Percentiles rank a stretch among this genome's conserved stretches.
phyloP scores from a whole-genome alignment of 2,797 vertebrate species.

The Orestias chungarensis region DNA sequence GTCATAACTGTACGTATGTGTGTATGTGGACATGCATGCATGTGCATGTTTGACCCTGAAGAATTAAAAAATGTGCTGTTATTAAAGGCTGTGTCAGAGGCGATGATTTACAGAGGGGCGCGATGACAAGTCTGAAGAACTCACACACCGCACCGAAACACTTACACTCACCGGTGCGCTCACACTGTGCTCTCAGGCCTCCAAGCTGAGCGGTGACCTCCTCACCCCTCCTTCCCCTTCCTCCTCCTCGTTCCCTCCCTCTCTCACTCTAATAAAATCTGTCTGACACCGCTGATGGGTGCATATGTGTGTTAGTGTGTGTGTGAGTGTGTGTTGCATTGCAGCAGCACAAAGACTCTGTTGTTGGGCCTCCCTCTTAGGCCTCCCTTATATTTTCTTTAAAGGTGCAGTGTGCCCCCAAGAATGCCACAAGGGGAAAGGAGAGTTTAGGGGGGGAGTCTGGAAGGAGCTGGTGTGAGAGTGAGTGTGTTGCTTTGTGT shows the following conservation, averaged over 20 bases:
- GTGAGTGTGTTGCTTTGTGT: constrained; percentile 12
- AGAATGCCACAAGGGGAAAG: constrained; percentile 77
- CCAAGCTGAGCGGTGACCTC: constrained; percentile 85
- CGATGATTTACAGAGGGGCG: constrained; percentile 83
- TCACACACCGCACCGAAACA: constrained; percentile 72
- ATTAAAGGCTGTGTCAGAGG: constrained; percentile 83
- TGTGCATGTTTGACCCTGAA: constrained; percentile 64
- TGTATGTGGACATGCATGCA: constrained; percentile 17
- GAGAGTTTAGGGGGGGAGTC: constrained; percentile 44
- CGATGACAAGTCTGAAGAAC: constrained; percentile 85
- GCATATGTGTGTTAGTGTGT: constrained; percentile 42
- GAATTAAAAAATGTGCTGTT: constrained; percentile 85
- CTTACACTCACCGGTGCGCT: constrained; percentile 54
- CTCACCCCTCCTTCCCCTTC: constrained; percentile 79
- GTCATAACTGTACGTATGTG: constrained; percentile 12
- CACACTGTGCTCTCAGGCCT: constrained; percentile 77
- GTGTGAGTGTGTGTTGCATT: constrained; percentile 29
- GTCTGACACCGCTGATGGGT: constrained; percentile 79
- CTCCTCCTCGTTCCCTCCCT: constrained; percentile 66
- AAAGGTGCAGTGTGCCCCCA: constrained; percentile 83
- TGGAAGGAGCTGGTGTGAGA: constrained; percentile 49
- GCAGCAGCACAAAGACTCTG: constrained; percentile 83
- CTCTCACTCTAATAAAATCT: constrained; percentile 83
- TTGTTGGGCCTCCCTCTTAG: constrained; percentile 82
- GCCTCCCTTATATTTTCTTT: constrained; percentile 85